phyloP scores from a whole-genome alignment of 2,113 vertebrate species.

The Callopanchax toddi region DNA sequence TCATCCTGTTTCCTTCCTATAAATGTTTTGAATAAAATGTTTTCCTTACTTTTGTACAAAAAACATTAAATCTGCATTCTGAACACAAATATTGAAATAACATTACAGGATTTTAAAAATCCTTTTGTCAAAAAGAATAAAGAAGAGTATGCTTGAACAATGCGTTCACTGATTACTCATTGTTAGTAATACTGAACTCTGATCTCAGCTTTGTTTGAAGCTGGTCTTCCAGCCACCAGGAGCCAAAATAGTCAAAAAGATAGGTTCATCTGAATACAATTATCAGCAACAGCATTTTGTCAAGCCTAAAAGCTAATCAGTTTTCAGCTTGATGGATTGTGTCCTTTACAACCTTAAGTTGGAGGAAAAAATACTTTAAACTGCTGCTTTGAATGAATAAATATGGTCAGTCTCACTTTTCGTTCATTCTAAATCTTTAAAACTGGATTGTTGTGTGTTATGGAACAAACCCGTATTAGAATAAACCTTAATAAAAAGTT shows the following conservation, averaged over 20 bases:
- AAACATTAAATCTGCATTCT: not conserved
- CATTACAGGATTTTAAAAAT: not conserved
- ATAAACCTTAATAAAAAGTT: conserved; percentile 9
- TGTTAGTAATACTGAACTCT: not conserved
- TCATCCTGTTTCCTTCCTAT: no score
- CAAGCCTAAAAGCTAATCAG: not conserved
- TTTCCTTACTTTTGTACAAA: conserved; percentile 23
- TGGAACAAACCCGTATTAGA: not conserved
- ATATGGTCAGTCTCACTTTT: no score
- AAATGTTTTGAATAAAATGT: no score
- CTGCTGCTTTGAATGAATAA: no score
- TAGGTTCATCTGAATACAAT: not conserved
- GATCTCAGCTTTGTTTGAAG: no score
- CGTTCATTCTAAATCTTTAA: not conserved
- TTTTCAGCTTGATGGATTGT: not conserved
- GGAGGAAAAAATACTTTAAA: not conserved
- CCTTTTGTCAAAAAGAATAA: not conserved
- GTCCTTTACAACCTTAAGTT: not conserved
- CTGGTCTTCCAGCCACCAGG: not conserved
- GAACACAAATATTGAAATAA: conserved; percentile 24
- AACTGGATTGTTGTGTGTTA: not conserved
- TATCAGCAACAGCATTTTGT: no score
- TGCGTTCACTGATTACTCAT: no score
- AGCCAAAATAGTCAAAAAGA: not conserved
- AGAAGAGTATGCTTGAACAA: no score